phyloP scores from a whole-genome alignment of 2,888 invertebrate species.

The Heliconius ethilla region DNA sequence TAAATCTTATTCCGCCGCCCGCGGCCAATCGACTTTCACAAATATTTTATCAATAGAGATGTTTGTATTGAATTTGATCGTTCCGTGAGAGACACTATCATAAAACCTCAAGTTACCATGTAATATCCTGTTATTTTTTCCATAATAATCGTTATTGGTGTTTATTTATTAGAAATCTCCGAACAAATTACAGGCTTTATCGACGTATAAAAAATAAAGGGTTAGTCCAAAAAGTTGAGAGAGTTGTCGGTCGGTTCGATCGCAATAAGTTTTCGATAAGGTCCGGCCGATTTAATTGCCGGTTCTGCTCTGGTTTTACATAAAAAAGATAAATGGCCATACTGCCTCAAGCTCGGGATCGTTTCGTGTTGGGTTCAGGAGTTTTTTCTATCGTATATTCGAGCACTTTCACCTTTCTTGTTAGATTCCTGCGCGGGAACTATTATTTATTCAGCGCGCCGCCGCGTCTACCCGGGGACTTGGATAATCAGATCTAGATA shows the following conservation, averaged over 20 bases:
- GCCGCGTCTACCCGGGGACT: constrained; percentile 60
- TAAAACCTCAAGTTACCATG: constrained; percentile 67
- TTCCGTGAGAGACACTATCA: constrained; percentile 68
- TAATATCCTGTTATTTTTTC: constrained; percentile 81
- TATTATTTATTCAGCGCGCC: constrained; percentile 69
- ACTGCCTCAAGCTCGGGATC: constrained; percentile 74
- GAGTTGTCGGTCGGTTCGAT: constrained; percentile 78
- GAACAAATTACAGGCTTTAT: constrained; percentile 80
- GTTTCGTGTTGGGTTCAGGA: constrained; percentile 69
- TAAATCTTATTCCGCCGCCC: constrained; percentile 73
- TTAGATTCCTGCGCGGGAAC: constrained; percentile 56
- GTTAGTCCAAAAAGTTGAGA: constrained; percentile 76
- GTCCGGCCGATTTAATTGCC: constrained; percentile 81
- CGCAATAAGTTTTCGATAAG: constrained; percentile 82
- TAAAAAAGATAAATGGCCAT: constrained; percentile 80
- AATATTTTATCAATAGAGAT: constrained; percentile 77
- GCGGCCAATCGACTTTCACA: constrained; percentile 75
- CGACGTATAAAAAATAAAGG: constrained; percentile 78
- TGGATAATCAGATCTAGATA: constrained; percentile 69
- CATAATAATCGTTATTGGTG: constrained; percentile 82
- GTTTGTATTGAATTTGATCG: constrained; percentile 74
- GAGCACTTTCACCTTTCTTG: constrained; percentile 76
- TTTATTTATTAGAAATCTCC: constrained; percentile 81
- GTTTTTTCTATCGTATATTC: constrained; percentile 70
- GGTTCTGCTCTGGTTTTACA: constrained; percentile 81